Conservation (phyloP, 1,140 invertebrate genomes). For the Coenobita brevimanus region DNA sequence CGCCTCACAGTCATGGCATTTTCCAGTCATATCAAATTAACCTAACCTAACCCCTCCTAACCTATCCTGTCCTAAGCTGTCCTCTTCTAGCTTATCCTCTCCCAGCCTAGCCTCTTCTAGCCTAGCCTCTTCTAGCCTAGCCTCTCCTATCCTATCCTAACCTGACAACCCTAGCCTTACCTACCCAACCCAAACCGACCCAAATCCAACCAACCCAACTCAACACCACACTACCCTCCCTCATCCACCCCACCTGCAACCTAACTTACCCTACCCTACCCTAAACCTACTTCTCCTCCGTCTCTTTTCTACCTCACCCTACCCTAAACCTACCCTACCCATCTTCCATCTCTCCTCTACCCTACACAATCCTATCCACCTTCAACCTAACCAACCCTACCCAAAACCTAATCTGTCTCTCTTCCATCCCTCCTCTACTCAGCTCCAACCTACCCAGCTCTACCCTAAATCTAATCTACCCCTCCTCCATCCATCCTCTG, state of each 20-base stretch:
- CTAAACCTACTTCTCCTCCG: background rate
- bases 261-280: background rate
- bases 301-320: background rate
- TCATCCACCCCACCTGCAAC: background rate
- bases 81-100: background rate
- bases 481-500: background rate
- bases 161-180: background rate
- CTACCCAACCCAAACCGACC: too few relatives aligned
- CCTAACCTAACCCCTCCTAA: too few relatives aligned
- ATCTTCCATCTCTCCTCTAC: background rate
- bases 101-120: background rate
- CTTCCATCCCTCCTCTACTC: background rate
- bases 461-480: background rate
- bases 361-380: background rate
- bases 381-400: background rate
- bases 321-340: too few relatives aligned
- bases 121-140: too few relatives aligned
- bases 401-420: background rate
- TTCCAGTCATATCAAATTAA: too few relatives aligned
- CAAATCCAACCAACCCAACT: too few relatives aligned
- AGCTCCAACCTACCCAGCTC: background rate
- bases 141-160: background rate
- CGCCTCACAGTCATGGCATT: too few relatives aligned
- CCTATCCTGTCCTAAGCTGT: too few relatives aligned
- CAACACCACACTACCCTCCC: background rate